Evolutionary conservation across 2,113 vertebrate genomes (phyloP), one percentile per base, ranked within the genome.

Genomic region (Lichenostomus cassidix): DNA sequence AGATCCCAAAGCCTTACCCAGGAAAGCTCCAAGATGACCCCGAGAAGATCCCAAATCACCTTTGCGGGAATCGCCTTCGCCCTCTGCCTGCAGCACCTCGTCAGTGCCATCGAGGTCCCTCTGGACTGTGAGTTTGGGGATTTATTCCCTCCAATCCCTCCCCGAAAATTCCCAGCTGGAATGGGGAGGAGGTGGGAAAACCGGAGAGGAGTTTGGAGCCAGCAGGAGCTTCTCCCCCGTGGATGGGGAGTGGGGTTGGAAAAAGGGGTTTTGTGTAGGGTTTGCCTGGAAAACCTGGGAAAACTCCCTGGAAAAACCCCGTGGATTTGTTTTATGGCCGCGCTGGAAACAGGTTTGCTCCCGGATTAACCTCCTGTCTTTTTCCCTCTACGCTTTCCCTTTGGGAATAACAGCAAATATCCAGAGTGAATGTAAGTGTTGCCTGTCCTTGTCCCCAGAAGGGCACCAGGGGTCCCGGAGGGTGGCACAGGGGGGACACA

Each of bases 331-430:
- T 59, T 37, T 17, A 41, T 7, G 28, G n/a, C 10, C 17, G 0
- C 5, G n/a, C 16, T 3, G 11, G 29, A 4, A 28, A 7, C 2
- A 3, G 35, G 39, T 27, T 25, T n/a, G 21, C 23, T 56, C 76
- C 42, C 35, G 49, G 20, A 74, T 63, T 98, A 98, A 97, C 92
- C 41, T 23, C 35, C 95, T 87, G 84, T 63, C 93, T 95, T 90
- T 88, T 94, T 49, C 50, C 83, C 28, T 53, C 87, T 74, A 83
- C 60, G 98, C 98, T 97, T 96, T 95, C 96, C 69, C 95, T 79
- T 87, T 42, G 98, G 99, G 98, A 99, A 98, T 99, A 98, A 99
- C 99, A 99, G 99, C 99, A 98, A 99, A 97, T 98, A 99, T 99
- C 98, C 99, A 98, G 97, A 98, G 98, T 71, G 98, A 99, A 97